phyloP scores from a whole-genome alignment of 2,797 vertebrate species.

The Muscicapa striata region DNA sequence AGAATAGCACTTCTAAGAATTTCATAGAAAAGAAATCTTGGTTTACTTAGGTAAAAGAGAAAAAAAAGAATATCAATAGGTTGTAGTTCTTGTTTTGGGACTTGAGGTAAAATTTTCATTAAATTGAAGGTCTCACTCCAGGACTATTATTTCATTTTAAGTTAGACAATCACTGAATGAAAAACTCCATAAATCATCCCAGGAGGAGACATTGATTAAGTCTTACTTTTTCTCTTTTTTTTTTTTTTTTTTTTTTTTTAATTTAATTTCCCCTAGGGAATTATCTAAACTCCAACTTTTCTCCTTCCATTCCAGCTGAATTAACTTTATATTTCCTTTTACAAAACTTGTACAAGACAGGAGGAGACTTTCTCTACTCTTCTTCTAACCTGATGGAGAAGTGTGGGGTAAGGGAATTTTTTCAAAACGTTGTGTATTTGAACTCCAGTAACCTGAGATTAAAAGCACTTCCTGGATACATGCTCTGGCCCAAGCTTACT shows the following conservation, averaged over 20 bases:
- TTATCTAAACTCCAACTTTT: neutral
- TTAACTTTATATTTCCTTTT: neutral
- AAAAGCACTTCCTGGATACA: neutral
- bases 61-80: neutral
- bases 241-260: neutral
- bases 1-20: neutral
- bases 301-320: neutral
- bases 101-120: neutral
- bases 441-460: neutral
- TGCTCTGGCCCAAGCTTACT: neutral
- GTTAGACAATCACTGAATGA: neutral
- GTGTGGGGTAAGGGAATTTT: neutral
- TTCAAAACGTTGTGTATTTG: neutral
- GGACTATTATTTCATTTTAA: neutral
- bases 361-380: neutral
- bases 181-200: neutral
- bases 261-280: neutral
- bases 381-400: neutral
- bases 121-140: neutral
- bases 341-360: neutral
- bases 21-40: neutral
- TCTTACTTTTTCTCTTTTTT: neutral
- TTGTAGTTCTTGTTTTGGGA: neutral
- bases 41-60: neutral
- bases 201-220: neutral